Conservation (phyloP, 2,797 vertebrate species). For the Chiloscyllium punctatum region DNA sequence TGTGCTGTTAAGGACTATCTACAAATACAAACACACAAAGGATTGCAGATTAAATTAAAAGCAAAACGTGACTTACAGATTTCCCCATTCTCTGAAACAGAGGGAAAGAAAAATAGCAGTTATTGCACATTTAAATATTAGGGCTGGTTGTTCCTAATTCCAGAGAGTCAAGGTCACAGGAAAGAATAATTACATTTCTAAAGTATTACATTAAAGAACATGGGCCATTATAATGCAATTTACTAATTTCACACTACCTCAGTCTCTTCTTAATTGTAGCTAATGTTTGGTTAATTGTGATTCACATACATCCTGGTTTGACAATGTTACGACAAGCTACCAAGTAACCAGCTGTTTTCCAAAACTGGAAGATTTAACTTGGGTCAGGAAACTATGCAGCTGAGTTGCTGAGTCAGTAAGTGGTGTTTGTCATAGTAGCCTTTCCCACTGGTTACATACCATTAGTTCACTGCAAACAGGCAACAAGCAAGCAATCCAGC, state of each 20-base stretch:
- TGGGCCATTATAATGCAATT: neutral
- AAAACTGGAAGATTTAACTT: neutral
- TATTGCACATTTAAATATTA: neutral
- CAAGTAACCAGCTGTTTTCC: neutral
- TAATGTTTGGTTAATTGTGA: neutral
- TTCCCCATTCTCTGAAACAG: slow-evolving; percentile 85
- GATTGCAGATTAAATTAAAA: slow-evolving; percentile 42
- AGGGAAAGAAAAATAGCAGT: slow-evolving; percentile 60
- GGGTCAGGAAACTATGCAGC: neutral
- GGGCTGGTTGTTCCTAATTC: neutral
- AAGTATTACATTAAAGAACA: neutral
- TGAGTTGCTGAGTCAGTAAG: too few species aligned
- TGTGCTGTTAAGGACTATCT: slow-evolving; percentile 21
- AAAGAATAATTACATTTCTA: neutral
- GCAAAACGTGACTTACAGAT: slow-evolving; percentile 82
- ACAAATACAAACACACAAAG: slow-evolving; percentile 10
- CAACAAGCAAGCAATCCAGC: neutral
- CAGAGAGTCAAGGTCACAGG: neutral
- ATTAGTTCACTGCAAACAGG: neutral
- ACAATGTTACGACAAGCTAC: neutral
- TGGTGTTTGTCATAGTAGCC: neutral
- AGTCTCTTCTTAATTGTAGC: neutral
- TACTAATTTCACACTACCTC: neutral
- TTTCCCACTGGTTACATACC: neutral
- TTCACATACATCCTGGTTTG: neutral